Percentiles rank a stretch among this genome's conserved stretches.
These are phyloP conservation scores for Ephydatia muelleri DNA, from an alignment of 37 sponge, comb jelly and placozoan species.

Conservation along the genomic window DNA sequence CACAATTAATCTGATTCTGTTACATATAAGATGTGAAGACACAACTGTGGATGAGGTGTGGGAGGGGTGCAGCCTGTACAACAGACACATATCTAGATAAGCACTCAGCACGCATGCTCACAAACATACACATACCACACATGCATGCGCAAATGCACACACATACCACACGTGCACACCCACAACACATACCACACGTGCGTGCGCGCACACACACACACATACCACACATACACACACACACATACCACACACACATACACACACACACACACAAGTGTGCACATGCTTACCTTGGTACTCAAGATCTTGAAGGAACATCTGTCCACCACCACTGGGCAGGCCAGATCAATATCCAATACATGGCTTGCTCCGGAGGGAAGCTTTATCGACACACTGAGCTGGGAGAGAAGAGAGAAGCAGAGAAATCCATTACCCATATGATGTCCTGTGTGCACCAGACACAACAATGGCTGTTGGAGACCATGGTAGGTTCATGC, in stretches of 20 bases:
- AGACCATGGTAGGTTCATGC: no score
- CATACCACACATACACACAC: constrained; percentile 15
- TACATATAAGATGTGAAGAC: not conserved
- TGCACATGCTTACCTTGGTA: constrained; percentile 48
- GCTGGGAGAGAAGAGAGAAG: not conserved
- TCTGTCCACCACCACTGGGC: constrained; percentile 14
- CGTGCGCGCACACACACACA: constrained; percentile 12
- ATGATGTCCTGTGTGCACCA: no score
- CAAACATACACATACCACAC: not conserved
- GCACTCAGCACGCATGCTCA: not conserved
- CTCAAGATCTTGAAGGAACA: constrained; percentile 41
- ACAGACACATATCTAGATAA: not conserved
- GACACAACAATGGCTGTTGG: no score
- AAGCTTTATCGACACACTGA: constrained; percentile 30
- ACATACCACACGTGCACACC: no score
- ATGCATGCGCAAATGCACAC: constrained; percentile 4
- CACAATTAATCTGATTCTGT: not conserved
- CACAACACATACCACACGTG: no score
- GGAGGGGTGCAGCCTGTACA: not conserved
- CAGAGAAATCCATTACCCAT: not conserved
- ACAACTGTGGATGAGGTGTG: not conserved
- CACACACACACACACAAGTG: constrained; percentile 28
- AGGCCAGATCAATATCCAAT: constrained; percentile 34
- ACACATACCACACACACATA: constrained; percentile 16
- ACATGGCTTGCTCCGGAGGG: constrained; percentile 5